Evolutionary conservation across 2,797 vertebrate species (phyloP).

Genomic region (Sebastes elongatus): DNA sequence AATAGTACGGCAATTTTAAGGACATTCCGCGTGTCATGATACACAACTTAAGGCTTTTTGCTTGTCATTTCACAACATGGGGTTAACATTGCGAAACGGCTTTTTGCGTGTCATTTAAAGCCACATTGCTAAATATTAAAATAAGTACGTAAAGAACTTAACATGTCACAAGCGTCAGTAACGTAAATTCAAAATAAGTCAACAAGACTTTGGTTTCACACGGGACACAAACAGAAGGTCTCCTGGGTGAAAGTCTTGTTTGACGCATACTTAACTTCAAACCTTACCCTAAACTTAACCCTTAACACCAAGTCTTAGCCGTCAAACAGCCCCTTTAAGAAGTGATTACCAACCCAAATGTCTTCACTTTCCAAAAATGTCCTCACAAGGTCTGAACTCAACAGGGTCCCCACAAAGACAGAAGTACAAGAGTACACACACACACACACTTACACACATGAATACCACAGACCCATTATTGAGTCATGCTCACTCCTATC

Average conservation of each 20-base stretch:
- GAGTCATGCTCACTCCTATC: slow-evolving; percentile 59
- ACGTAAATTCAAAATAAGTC: no score
- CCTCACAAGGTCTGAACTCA: background rate
- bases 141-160: no score
- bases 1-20: no score
- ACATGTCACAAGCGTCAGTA: no score
- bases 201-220: background rate
- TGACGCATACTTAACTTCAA: background rate
- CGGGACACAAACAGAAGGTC: background rate
- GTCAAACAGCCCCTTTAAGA: background rate
- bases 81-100: no score
- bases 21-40: no score
- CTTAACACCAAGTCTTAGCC: background rate
- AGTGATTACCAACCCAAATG: background rate
- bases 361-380: slow-evolving; percentile 27
- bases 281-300: background rate
- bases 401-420: slow-evolving; percentile 29
- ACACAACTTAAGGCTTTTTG: no score
- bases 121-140: no score
- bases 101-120: no score
- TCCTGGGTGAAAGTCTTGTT: background rate
- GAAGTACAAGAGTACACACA: background rate
- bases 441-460: background rate
- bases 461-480: slow-evolving; percentile 65
- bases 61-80: no score